phyloP scores from a whole-genome alignment of 2,797 vertebrate species.

The Rhinogobio ventralis region DNA sequence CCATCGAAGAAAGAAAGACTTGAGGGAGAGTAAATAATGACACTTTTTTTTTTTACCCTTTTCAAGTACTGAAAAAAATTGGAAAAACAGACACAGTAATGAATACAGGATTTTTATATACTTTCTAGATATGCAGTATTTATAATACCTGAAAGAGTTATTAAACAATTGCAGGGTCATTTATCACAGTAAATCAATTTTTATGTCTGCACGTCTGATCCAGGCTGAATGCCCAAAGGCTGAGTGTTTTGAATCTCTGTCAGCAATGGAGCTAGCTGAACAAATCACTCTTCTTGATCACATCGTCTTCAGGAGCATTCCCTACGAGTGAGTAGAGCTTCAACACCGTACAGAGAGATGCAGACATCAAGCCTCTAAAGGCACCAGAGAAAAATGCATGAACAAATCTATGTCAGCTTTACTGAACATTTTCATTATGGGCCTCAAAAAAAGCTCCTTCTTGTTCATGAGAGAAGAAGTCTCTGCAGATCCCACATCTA shows the following conservation, averaged over 20 bases:
- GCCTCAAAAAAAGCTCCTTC: neutral
- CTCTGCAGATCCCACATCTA: neutral
- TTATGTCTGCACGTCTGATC: slow-evolving; percentile 26
- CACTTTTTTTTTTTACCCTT: neutral
- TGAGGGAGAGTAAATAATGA: neutral
- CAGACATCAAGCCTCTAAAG: neutral
- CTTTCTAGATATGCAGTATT: neutral
- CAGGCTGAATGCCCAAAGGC: slow-evolving; percentile 88
- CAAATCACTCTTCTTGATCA: slow-evolving; percentile 97
- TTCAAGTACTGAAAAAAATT: neutral
- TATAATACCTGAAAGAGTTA: neutral
- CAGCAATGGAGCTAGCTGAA: slow-evolving; percentile 96
- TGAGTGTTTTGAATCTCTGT: slow-evolving; percentile 92
- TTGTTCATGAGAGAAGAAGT: slow-evolving; percentile 4
- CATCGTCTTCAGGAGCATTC: slow-evolving; percentile 94
- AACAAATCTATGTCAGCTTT: neutral
- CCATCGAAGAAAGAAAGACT: neutral
- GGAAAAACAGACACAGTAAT: neutral
- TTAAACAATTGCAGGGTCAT: slow-evolving; percentile 2
- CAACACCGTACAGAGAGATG: neutral
- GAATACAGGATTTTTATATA: neutral
- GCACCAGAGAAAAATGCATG: neutral
- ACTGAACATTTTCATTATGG: slow-evolving; percentile 7
- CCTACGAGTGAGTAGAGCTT: slow-evolving; percentile 89
- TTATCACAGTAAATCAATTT: neutral